Evolutionary conservation across 2,888 invertebrate genomes (phyloP).

Genomic region (Choristoneura rosaceana): DNA sequence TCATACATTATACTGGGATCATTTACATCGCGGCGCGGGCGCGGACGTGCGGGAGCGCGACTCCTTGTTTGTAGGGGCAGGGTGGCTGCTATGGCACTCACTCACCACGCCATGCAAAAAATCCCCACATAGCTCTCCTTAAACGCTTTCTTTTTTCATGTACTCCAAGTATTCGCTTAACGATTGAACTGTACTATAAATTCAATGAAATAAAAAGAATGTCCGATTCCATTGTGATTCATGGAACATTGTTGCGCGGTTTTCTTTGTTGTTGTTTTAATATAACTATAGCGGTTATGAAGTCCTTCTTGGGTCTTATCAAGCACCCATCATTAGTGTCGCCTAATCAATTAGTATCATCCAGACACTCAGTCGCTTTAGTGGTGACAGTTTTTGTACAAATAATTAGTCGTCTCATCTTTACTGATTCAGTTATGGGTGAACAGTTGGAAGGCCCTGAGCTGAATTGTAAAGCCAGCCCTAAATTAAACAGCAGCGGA

Average conservation of each 20-base stretch:
- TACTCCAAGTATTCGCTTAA: slow-evolving; percentile 69
- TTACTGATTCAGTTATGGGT: not conserved
- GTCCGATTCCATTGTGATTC: slow-evolving; percentile 7
- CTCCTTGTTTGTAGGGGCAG: slow-evolving; percentile 72
- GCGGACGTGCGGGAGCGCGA: slow-evolving; percentile 71
- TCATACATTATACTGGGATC: slow-evolving; percentile 83
- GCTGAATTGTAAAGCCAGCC: not conserved
- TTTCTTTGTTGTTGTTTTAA: slow-evolving; percentile 12
- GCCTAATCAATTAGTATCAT: not conserved
- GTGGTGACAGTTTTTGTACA: not conserved
- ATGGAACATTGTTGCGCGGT: slow-evolving; percentile 4
- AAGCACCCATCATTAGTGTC: not conserved
- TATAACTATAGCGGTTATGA: not conserved
- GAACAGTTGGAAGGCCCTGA: not conserved
- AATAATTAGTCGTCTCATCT: not conserved
- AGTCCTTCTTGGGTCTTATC: not conserved
- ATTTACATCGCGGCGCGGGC: slow-evolving; percentile 76
- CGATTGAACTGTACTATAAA: slow-evolving; percentile 63
- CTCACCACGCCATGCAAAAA: slow-evolving; percentile 70
- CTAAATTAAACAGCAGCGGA: not conserved
- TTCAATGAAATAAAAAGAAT: slow-evolving; percentile 60
- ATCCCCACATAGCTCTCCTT: slow-evolving; percentile 73
- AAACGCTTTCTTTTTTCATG: slow-evolving; percentile 71
- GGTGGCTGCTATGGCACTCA: slow-evolving; percentile 74
- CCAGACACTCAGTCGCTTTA: not conserved